A percentile compares a stretch with the other conserved stretches of the same genome.
phyloP scores from a whole-genome alignment of 1,140 invertebrate species.

The Brachionus manjavacas region DNA sequence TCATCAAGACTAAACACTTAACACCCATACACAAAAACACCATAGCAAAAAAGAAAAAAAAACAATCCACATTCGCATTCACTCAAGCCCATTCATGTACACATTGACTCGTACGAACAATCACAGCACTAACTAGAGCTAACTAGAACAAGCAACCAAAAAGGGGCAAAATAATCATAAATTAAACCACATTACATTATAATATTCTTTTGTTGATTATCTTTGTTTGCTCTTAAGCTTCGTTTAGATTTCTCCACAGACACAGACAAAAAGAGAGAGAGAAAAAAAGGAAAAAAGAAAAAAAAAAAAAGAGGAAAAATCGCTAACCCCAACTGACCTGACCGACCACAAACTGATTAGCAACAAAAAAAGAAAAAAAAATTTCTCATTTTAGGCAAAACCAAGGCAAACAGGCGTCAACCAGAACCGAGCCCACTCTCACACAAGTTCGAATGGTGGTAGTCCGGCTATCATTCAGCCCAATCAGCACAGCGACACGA shows the following conservation, averaged over 20 bases:
- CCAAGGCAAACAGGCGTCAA: not conserved
- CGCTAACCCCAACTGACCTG: no score
- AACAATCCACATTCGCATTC: not conserved
- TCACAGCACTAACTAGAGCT: not conserved
- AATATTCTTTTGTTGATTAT: not conserved
- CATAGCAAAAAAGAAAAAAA: not conserved
- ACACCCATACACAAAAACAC: not conserved
- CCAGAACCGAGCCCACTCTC: not conserved
- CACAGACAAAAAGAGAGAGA: no score
- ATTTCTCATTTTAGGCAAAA: not conserved
- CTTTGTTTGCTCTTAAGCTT: not conserved
- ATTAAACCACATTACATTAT: not conserved
- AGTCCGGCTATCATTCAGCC: not conserved
- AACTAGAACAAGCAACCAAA: not conserved
- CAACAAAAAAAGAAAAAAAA: not conserved
- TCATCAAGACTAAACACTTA: not conserved
- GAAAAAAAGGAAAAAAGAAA: no score
- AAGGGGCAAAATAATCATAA: not conserved
- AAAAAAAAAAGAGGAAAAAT: no score
- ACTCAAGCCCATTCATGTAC: not conserved
- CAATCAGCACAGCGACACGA: not conserved
- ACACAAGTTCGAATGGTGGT: not conserved
- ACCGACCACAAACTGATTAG: not conserved
- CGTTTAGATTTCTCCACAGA: not conserved
- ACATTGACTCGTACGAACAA: not conserved